A percentile compares a stretch with the other conserved stretches of the same genome.
Evolutionary conservation across 92 coral and sea anemone genomes (phyloP).

Genomic region (Actinostola sp.): DNA sequence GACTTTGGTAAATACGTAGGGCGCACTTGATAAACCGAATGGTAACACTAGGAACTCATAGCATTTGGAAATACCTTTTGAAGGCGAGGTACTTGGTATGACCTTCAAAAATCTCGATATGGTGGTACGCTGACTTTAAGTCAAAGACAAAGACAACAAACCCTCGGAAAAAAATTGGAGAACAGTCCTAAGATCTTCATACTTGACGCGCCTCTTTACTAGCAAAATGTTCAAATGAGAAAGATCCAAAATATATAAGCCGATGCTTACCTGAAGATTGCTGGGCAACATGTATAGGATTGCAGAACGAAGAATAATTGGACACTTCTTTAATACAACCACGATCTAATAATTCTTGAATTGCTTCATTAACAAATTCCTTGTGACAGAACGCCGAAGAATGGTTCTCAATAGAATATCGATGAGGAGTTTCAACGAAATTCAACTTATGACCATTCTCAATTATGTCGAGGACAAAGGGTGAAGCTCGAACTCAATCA

Average conservation of each 20-base stretch:
- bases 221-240: too few species aligned
- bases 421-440: conserved; percentile 32
- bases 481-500: conserved; percentile 36
- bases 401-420: conserved; percentile 55
- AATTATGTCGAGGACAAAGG: conserved; percentile 49
- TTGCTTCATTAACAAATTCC: too few species aligned
- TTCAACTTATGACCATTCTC: conserved; percentile 50
- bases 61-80: too few species aligned
- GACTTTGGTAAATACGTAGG: too few species aligned
- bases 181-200: conserved; percentile 62
- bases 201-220: conserved; percentile 50
- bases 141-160: conserved; percentile 41
- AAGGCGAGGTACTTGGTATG: too few species aligned
- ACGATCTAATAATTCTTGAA: too few species aligned
- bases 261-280: too few species aligned
- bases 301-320: conserved; percentile 39
- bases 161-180: conserved; percentile 49
- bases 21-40: too few species aligned
- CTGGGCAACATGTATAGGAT: conserved; percentile 59
- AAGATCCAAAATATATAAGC: too few species aligned
- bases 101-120: conserved; percentile 25
- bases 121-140: conserved; percentile 61
- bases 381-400: too few species aligned
- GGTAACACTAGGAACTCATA: too few species aligned
- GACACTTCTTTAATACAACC: conserved; percentile 40